A percentile compares a stretch with the other conserved stretches of the same genome.
These are phyloP conservation scores for Neoascia interrupta DNA, from an alignment of 2,888 invertebrate genomes.

Conservation along the genomic window DNA sequence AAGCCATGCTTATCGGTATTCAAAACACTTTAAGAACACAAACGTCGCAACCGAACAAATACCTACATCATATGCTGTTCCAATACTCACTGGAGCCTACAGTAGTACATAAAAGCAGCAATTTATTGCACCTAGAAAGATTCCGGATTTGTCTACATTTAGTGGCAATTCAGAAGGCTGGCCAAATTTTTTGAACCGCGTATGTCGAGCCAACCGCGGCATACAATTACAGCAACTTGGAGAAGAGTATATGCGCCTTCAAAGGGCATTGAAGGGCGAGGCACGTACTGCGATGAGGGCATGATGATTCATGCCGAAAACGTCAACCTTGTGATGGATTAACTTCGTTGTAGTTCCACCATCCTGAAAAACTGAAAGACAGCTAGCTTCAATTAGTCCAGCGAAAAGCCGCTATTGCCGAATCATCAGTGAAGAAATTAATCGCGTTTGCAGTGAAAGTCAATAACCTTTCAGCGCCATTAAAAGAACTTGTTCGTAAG, in stretches of 20 bases:
- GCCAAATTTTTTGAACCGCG: slow-evolving; percentile 56
- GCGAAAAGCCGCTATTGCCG: slow-evolving; percentile 18
- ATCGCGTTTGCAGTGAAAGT: slow-evolving; percentile 34
- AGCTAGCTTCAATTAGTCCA: slow-evolving; percentile 25
- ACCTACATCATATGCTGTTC: neutral
- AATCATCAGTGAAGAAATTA: slow-evolving; percentile 30
- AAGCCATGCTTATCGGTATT: neutral
- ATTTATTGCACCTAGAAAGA: slow-evolving; percentile 17
- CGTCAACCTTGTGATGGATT: slow-evolving; percentile 43
- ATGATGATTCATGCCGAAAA: slow-evolving; percentile 50
- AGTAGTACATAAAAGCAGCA: slow-evolving; percentile 3
- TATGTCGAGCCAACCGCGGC: slow-evolving; percentile 56
- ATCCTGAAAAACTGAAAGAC: slow-evolving; percentile 50
- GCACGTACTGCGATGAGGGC: slow-evolving; percentile 31
- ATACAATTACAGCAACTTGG: slow-evolving; percentile 46
- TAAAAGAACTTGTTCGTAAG: slow-evolving; percentile 41
- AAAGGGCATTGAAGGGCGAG: slow-evolving; percentile 32
- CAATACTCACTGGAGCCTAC: slow-evolving; percentile 5
- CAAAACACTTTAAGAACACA: neutral
- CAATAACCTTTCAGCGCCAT: slow-evolving; percentile 35
- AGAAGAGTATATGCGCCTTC: slow-evolving; percentile 64
- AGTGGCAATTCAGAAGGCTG: slow-evolving; percentile 56
- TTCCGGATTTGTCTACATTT: slow-evolving; percentile 53
- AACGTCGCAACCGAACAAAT: neutral
- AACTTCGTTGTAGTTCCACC: slow-evolving; percentile 36